phyloP scores from a whole-genome alignment of 2,888 invertebrate species.

The Metacarcinus magister region DNA sequence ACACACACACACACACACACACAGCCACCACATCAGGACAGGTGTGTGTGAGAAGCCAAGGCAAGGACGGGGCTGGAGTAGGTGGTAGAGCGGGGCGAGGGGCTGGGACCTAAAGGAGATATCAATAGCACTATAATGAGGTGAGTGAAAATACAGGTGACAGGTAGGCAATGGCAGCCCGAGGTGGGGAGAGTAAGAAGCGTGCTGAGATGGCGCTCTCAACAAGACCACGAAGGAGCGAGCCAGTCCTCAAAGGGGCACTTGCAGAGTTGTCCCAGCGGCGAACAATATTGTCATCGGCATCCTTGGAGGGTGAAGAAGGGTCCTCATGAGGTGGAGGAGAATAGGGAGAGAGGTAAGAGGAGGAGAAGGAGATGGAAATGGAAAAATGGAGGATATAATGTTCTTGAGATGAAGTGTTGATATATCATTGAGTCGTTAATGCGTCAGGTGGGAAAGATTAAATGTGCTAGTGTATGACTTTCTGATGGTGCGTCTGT shows the following conservation, averaged over 20 bases:
- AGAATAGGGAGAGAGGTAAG: too few relatives aligned
- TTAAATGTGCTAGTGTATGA: not conserved
- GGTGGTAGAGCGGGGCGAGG: not conserved
- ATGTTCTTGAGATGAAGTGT: not conserved
- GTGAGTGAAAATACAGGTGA: not conserved
- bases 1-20: too few relatives aligned
- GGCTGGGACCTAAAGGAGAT: not conserved
- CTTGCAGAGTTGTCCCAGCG: not conserved
- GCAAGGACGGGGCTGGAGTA: too few relatives aligned
- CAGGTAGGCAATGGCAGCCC: not conserved
- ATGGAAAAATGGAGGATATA: not conserved
- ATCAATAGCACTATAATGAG: not conserved
- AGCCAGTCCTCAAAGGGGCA: not conserved
- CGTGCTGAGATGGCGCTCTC: not conserved
- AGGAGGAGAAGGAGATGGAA: not conserved
- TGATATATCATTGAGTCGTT: not conserved
- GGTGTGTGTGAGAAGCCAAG: too few relatives aligned
- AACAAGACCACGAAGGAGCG: not conserved
- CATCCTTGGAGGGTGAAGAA: not conserved
- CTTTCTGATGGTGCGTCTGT: not conserved
- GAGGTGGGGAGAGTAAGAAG: not conserved
- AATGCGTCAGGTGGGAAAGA: not conserved
- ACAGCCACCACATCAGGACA: too few relatives aligned
- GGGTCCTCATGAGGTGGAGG: not conserved
- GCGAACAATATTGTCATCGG: conserved; percentile 5